Base-by-base conservation (phyloP, 2,888 invertebrate genomes). In the Trypoxylon attenuatum region DNA sequence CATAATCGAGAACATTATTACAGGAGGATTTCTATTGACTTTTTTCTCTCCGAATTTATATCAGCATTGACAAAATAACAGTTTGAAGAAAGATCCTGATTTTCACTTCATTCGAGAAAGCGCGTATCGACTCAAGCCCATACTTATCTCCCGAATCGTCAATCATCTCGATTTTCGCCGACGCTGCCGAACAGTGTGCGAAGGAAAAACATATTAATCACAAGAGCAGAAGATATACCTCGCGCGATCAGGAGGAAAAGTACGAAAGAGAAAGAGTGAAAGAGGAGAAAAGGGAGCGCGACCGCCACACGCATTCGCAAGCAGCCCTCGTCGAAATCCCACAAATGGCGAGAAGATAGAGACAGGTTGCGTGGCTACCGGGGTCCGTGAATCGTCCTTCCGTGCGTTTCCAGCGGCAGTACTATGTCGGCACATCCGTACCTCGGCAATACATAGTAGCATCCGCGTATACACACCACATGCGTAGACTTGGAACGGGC, bases 291-390 rank as follows among this genome's bases (percentile, higher is more conserved):
- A 13, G n/a, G 21, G 16, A 19, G 13, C 1, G 46, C 23, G 5
- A 13, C 18, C 33, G 33, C 33, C 57, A 52, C 55, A 38, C 58
- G 50, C 46, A n/a, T 46, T 38, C 45, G 13, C 29, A 41, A 21
- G 16, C 25, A 33, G 41, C 47, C 33, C 55, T 64, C 55, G 51
- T 59, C 52, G 58, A 62, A 47, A 62, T 21, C 52, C 33, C 25
- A 45, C 47, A 42, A 60, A 59, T 18, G 39, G 47, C 58, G 46
- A 42, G 61, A 69, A 55, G 67, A 62, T 58, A 70, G 54, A 45
- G 55, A 60, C 65, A 49, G 58, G 55, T 51, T 46, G 55, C 58
- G 69, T 50, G 71, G 51, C 42, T 0, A 8, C n/a, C 16, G 10
- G 18, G 38, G 5, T 39, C 51, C 29, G 25, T 5, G 25, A n/a